phyloP scores from a whole-genome alignment of 2,797 vertebrate species.

The Spondyliosoma cantharus region DNA sequence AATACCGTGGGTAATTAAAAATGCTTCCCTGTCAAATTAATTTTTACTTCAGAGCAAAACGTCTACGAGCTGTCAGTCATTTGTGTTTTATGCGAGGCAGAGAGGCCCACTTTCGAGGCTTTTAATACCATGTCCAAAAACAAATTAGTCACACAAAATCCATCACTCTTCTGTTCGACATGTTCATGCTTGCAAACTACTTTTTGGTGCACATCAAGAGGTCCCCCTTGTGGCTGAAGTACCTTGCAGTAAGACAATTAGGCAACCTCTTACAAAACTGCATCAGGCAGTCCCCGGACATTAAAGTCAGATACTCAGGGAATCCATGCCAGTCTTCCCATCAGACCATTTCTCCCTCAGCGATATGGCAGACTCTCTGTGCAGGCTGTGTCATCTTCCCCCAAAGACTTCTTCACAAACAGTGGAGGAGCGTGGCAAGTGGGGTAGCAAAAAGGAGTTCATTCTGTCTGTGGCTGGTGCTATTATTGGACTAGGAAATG shows the following conservation, averaged over 20 bases:
- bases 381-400: constrained; percentile 5
- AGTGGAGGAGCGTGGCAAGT: constrained; percentile 69
- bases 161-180: neutral
- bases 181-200: neutral
- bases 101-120: neutral
- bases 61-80: neutral
- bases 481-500: constrained; percentile 77
- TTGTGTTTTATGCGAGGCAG: neutral
- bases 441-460: constrained; percentile 77
- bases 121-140: constrained; percentile 19
- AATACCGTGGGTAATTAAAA: too few species aligned
- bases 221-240: constrained; percentile 67
- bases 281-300: constrained; percentile 20
- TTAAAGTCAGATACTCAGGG: constrained; percentile 23
- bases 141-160: constrained; percentile 28
- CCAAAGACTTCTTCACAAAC: constrained; percentile 20
- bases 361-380: constrained; percentile 58
- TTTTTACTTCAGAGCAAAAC: neutral
- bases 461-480: constrained; percentile 76
- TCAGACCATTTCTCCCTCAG: constrained; percentile 14
- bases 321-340: constrained; percentile 12
- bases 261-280: constrained; percentile 16
- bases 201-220: constrained; percentile 16
- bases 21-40: too few species aligned
- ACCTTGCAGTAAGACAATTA: constrained; percentile 15